phyloP scores from a whole-genome alignment of 37 sponge, comb jelly and placozoan genomes.

The Spongilla lacustris region DNA sequence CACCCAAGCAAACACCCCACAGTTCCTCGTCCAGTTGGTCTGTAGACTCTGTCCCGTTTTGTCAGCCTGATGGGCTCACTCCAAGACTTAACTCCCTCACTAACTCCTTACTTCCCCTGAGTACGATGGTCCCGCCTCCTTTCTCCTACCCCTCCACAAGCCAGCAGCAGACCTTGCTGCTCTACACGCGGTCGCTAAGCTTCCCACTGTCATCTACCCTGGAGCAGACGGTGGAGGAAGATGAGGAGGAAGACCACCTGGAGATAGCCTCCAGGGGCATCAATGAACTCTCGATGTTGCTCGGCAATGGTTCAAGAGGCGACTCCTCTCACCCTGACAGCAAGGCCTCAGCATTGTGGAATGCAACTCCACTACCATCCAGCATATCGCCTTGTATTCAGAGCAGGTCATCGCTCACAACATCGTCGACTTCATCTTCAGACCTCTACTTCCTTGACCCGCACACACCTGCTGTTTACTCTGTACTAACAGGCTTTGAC shows the following conservation, averaged over 20 bases:
- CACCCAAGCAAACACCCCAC: too few species aligned
- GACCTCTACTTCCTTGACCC: background rate
- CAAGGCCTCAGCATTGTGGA: background rate
- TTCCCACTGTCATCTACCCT: constrained; percentile 23
- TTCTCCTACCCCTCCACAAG: constrained; percentile 28
- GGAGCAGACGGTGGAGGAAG: constrained; percentile 15
- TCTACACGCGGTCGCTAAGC: constrained; percentile 62
- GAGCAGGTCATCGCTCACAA: background rate
- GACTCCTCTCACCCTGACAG: background rate
- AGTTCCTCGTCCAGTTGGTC: background rate
- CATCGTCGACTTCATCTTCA: background rate
- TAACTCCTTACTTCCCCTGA: constrained; percentile 36
- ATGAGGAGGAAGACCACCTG: constrained; percentile 60
- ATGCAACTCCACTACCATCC: background rate
- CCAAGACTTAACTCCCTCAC: background rate
- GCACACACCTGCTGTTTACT: background rate
- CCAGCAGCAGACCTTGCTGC: constrained; percentile 48
- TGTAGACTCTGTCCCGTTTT: background rate
- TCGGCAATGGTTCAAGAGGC: constrained; percentile 42
- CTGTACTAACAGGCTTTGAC: background rate
- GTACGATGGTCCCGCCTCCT: constrained; percentile 26
- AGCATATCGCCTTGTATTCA: background rate
- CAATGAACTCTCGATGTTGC: constrained; percentile 72
- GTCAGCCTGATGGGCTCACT: background rate
- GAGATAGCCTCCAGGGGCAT: constrained; percentile 72